Percentiles rank a stretch among this genome's conserved stretches.
Conservation (phyloP, 2,888 invertebrate species). For the Micoletzkya japonica region DNA sequence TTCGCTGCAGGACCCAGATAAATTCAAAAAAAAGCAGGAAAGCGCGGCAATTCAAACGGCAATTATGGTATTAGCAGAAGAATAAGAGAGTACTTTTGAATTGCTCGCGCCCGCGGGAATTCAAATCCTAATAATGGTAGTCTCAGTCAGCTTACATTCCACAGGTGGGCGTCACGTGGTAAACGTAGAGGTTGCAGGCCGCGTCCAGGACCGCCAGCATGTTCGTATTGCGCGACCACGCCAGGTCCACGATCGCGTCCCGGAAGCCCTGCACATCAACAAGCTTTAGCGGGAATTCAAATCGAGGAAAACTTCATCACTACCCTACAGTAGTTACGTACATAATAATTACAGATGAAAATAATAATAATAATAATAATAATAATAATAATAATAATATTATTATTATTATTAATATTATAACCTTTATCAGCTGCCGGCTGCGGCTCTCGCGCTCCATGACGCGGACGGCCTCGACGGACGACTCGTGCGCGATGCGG, state of each 20-base stretch:
- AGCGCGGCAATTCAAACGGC: no score
- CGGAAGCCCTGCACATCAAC: slow-evolving; percentile 49
- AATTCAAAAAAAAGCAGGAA: slow-evolving; percentile 10
- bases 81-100: no score
- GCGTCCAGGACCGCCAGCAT: slow-evolving; percentile 56
- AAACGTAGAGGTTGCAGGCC: slow-evolving; percentile 51
- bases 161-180: slow-evolving; percentile 44
- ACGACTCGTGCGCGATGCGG: slow-evolving; percentile 42
- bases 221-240: slow-evolving; percentile 49
- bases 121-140: neutral
- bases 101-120: no score
- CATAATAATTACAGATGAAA: no score
- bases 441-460: slow-evolving; percentile 42
- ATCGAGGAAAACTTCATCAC: neutral
- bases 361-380: no score
- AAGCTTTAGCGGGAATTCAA: no score
- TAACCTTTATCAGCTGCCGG: slow-evolving; percentile 51
- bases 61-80: no score
- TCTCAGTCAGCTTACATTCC: slow-evolving; percentile 21
- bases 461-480: slow-evolving; percentile 43
- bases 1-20: slow-evolving; percentile 32
- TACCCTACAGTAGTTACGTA: no score
- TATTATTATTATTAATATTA: neutral
- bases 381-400: no score
- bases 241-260: slow-evolving; percentile 47